Conservation (phyloP, 2,888 invertebrate genomes). For the Eupeodes latifasciatus region DNA sequence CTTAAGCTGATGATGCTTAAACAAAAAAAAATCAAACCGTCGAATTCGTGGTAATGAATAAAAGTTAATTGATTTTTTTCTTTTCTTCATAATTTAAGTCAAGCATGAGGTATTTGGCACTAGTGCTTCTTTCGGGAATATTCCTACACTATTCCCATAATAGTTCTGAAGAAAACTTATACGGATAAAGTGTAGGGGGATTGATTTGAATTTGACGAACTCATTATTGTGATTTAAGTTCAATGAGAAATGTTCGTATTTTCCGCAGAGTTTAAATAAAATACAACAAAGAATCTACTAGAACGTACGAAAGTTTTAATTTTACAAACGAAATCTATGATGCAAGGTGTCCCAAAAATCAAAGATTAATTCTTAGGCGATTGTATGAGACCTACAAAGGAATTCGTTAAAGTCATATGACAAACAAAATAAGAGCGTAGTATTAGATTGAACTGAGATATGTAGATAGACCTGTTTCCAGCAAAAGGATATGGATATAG, state of each 20-base stretch:
- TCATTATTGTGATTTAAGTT: constrained; percentile 20
- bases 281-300: neutral
- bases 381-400: no score
- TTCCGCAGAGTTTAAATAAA: neutral
- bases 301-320: no score
- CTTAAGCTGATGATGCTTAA: constrained; percentile 28
- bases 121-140: neutral
- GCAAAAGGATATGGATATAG: no score
- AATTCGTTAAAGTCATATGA: no score
- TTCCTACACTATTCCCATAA: neutral
- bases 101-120: constrained; percentile 4
- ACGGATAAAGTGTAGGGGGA: neutral
- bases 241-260: neutral
- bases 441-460: no score
- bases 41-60: constrained; percentile 62
- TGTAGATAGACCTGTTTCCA: no score
- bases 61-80: constrained; percentile 62
- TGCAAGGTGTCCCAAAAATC: no score
- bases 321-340: no score
- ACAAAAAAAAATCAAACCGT: constrained; percentile 8
- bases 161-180: no score
- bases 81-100: neutral
- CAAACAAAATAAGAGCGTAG: no score
- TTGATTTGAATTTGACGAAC: constrained; percentile 1
- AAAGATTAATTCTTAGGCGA: no score